Conservation (phyloP, 2,797 vertebrate species). For the Darevskia nairensis region DNA sequence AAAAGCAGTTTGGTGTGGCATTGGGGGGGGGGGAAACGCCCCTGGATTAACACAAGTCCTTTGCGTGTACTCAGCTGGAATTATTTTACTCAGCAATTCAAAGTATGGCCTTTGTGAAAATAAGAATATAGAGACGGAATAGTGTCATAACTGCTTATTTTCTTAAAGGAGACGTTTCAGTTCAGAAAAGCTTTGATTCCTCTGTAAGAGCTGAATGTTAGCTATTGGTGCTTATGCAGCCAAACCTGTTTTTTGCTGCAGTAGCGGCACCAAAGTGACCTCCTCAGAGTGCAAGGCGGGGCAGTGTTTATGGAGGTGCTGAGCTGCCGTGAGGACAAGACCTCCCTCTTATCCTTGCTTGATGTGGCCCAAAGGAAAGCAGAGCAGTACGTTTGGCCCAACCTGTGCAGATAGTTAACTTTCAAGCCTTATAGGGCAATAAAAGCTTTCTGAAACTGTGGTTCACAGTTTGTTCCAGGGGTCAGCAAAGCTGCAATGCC, state of each 20-base stretch:
- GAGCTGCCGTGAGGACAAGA: too few relatives aligned
- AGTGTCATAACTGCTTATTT: neutral
- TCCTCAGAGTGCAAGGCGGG: too few relatives aligned
- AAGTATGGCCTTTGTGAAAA: neutral
- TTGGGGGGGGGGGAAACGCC: too few relatives aligned
- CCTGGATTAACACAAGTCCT: neutral
- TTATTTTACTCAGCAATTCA: neutral
- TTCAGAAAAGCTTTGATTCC: neutral
- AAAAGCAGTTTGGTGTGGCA: neutral
- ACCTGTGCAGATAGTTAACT: neutral
- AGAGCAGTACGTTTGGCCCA: too few relatives aligned
- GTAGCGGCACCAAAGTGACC: too few relatives aligned
- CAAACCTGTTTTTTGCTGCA: too few relatives aligned
- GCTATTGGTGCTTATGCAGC: neutral
- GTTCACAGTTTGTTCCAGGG: neutral
- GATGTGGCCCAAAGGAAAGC: too few relatives aligned
- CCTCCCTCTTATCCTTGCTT: too few relatives aligned
- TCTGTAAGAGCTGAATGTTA: neutral
- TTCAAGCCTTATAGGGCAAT: neutral
- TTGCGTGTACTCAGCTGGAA: neutral
- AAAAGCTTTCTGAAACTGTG: neutral
- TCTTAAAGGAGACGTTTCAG: neutral
- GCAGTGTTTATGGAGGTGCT: too few relatives aligned
- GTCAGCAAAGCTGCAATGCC: neutral
- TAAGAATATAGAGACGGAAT: neutral